Evolutionary conservation across 2,113 vertebrate genomes (phyloP), one percentile per base, ranked within the genome.

Genomic region (Sinocyclocheilus anophthalmus): DNA sequence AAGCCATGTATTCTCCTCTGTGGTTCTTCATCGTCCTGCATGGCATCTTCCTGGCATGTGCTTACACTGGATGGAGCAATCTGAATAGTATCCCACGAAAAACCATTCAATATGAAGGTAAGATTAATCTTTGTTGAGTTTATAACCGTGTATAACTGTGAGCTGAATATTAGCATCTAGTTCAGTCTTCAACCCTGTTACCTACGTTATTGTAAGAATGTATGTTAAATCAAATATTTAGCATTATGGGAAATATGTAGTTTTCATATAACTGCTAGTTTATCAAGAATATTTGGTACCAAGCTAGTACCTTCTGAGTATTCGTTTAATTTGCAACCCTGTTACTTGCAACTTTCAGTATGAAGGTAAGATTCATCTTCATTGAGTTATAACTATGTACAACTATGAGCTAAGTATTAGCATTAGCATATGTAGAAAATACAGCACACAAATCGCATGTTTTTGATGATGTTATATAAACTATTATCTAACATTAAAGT

Each of bases 1-100:
- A 33, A 91, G 89, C 88, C 91, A 94, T 94, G 93, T 92, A 88
- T 61, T 77, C 30, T 91, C 87, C 91, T 88, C 88, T 92, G 78
- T 81, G 65, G 20, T 76, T 75, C 37, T 82, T 92, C 80, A 88
- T 84, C 79, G 45, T 93, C 55, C 2, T 93, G 85, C 90, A 89
- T 88, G 89, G 90, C 89, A 87, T 91, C 82, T 85, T 92, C 88
- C 88, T 94, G 63, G 87, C 83, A n/a, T 76, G 89, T 59, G 90
- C 89, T 3, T 55, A 83, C 12, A 50, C 86, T 87, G 63, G 76
- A 12, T 63, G 75, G 85, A 69, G 80, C 87, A 13, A 57, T 59
- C 89, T 69, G 63, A 90, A 92, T 63, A 89, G 90, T 84, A 82
- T 88, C 37, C 93, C 94, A 39, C 90, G 94, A 30, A 93, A 90